These are phyloP conservation scores for Leptinotarsa texana DNA, from an alignment of 1,140 invertebrate species.

Conservation along the genomic window DNA sequence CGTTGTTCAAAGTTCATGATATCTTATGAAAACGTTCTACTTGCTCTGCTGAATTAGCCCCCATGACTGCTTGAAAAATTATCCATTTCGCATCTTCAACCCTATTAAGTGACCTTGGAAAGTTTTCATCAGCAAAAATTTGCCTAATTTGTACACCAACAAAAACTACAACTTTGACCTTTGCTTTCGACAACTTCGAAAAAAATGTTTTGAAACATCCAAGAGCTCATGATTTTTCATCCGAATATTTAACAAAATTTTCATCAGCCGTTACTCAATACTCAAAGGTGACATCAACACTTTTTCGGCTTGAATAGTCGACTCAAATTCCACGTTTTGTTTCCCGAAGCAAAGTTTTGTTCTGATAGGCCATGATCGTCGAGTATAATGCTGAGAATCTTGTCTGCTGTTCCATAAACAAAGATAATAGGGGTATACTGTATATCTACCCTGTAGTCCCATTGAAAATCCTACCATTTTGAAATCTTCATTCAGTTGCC, in stretches of 20 bases:
- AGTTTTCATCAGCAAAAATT: neutral
- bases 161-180: constrained; percentile 18
- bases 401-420: constrained; percentile 57
- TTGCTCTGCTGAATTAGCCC: too few species aligned
- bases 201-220: constrained; percentile 24
- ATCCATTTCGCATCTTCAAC: neutral
- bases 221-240: neutral
- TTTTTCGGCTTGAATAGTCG: constrained; percentile 46
- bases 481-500: constrained; percentile 43
- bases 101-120: neutral
- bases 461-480: constrained; percentile 52
- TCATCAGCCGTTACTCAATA: constrained; percentile 48
- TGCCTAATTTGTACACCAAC: constrained; percentile 16
- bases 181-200: constrained; percentile 5
- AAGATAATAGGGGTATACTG: constrained; percentile 56
- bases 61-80: neutral
- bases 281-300: constrained; percentile 52
- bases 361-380: constrained; percentile 47
- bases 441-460: constrained; percentile 55
- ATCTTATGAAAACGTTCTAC: too few species aligned
- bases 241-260: too few species aligned
- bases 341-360: constrained; percentile 42
- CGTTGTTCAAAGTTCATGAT: too few species aligned
- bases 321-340: constrained; percentile 49
- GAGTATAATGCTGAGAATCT: constrained; percentile 46